A percentile compares a stretch with the other conserved stretches of the same genome.
Conservation (phyloP, 2,888 invertebrate genomes). For the Selenia dentaria region DNA sequence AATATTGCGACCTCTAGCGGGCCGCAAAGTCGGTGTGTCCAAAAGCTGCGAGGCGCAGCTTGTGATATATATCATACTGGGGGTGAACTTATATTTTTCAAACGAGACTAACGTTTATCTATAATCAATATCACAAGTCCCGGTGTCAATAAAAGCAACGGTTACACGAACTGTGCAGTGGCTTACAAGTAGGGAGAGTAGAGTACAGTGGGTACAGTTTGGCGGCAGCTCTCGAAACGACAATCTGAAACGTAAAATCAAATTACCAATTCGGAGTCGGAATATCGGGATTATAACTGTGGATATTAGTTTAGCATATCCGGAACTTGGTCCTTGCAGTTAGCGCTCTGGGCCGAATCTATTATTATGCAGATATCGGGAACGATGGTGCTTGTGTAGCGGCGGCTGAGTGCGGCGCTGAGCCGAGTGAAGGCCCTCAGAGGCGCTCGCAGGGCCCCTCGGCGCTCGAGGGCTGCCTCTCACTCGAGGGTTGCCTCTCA, state of each 20-base stretch:
- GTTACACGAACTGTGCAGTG: too few relatives aligned
- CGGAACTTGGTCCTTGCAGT: conserved; percentile 24
- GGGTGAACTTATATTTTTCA: too few relatives aligned
- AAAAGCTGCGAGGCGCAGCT: too few relatives aligned
- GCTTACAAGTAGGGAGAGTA: too few relatives aligned
- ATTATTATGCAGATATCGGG: conserved; percentile 23
- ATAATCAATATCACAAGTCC: too few relatives aligned
- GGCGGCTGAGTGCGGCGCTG: neutral
- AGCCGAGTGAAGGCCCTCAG: neutral
- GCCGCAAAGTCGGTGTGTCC: too few relatives aligned
- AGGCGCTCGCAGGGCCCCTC: neutral
- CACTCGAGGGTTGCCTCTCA: conserved; percentile 3
- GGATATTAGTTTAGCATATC: conserved; percentile 41
- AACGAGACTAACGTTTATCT: too few relatives aligned
- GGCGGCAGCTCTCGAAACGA: conserved; percentile 1
- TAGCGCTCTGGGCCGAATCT: conserved; percentile 14
- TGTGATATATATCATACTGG: too few relatives aligned
- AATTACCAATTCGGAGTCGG: conserved; percentile 37
- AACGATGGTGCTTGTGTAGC: conserved; percentile 10
- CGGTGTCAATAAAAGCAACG: too few relatives aligned
- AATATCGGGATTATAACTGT: conserved; percentile 34
- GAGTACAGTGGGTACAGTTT: neutral
- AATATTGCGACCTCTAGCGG: too few relatives aligned
- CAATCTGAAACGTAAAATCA: conserved; percentile 30
- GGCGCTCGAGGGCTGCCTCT: neutral